Conservation (phyloP, 2,888 invertebrate genomes). For the Nymphalis polychloros region DNA sequence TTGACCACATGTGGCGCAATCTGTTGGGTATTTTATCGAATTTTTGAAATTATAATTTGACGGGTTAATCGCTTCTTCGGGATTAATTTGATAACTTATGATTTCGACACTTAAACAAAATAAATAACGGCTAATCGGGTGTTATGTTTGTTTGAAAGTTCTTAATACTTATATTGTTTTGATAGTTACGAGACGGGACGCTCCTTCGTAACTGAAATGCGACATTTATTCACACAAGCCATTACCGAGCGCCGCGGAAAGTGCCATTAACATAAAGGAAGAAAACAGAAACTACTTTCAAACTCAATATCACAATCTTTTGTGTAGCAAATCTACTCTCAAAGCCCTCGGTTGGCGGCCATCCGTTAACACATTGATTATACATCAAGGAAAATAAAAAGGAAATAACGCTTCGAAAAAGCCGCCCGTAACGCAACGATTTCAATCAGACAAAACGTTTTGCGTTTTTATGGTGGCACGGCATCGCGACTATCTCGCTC, state of each 20-base stretch:
- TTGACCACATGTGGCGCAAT: constrained; percentile 80
- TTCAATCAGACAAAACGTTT: constrained; percentile 82
- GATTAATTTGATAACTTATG: constrained; percentile 66
- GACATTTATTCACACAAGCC: constrained; percentile 71
- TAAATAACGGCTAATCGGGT: constrained; percentile 53
- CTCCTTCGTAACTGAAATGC: constrained; percentile 50
- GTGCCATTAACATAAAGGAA: constrained; percentile 78
- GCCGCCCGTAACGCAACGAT: constrained; percentile 70
- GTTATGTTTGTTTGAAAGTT: constrained; percentile 18
- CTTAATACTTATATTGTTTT: constrained; percentile 23
- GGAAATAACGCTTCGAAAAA: constrained; percentile 74
- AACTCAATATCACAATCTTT: constrained; percentile 80
- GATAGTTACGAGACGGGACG: constrained; percentile 9
- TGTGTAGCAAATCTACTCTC: constrained; percentile 78
- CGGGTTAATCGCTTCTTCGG: constrained; percentile 60
- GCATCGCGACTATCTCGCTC: constrained; percentile 79
- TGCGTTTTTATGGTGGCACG: constrained; percentile 79
- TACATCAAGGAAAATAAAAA: constrained; percentile 80
- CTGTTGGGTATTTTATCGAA: constrained; percentile 72
- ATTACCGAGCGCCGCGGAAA: constrained; percentile 72
- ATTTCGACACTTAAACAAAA: constrained; percentile 45
- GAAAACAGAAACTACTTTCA: constrained; percentile 77
- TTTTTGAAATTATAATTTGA: constrained; percentile 69
- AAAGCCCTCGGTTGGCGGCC: constrained; percentile 68
- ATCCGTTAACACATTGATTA: constrained; percentile 82